These are phyloP conservation scores for Micrastur ruficollis DNA, from an alignment of 2,797 vertebrate genomes.

Conservation along the genomic window DNA sequence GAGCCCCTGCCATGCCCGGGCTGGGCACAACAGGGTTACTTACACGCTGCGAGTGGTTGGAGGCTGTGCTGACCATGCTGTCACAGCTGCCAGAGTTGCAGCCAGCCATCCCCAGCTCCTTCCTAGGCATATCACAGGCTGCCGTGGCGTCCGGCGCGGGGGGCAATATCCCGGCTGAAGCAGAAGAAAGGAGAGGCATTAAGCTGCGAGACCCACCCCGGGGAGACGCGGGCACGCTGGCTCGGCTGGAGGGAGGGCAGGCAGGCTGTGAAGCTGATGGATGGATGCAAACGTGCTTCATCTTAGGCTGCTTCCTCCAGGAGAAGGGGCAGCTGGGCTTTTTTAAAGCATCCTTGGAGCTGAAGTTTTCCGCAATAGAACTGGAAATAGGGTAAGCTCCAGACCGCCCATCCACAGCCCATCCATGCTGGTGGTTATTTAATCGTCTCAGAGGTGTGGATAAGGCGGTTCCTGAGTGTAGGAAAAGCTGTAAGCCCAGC, in stretches of 20 bases:
- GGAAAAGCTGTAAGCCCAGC: background rate
- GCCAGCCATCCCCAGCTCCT: conserved; percentile 78
- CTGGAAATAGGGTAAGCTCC: fast-evolving
- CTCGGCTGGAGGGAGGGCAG: background rate
- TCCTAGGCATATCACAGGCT: conserved; percentile 80
- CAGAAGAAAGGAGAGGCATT: background rate
- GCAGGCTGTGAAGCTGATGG: background rate
- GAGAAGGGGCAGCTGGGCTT: background rate
- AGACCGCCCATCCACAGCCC: fast-evolving
- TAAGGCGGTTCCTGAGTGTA: background rate
- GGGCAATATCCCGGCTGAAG: background rate
- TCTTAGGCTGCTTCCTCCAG: background rate
- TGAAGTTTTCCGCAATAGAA: background rate
- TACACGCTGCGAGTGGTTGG: conserved; percentile 75
- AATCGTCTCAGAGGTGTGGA: background rate
- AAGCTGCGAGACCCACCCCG: fast-evolving
- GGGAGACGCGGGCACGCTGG: fast-evolving
- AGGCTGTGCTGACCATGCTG: conserved; percentile 83
- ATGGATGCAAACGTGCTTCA: fast-evolving
- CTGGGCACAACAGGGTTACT: background rate
- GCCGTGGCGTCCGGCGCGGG: background rate
- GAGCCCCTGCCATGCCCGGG: background rate
- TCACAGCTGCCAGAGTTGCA: conserved; percentile 82
- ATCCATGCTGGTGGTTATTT: background rate
- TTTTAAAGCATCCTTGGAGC: background rate